A percentile compares a stretch with the other conserved stretches of the same genome.
phyloP scores from a whole-genome alignment of 2,113 vertebrate genomes.

The Okapia johnstoni region DNA sequence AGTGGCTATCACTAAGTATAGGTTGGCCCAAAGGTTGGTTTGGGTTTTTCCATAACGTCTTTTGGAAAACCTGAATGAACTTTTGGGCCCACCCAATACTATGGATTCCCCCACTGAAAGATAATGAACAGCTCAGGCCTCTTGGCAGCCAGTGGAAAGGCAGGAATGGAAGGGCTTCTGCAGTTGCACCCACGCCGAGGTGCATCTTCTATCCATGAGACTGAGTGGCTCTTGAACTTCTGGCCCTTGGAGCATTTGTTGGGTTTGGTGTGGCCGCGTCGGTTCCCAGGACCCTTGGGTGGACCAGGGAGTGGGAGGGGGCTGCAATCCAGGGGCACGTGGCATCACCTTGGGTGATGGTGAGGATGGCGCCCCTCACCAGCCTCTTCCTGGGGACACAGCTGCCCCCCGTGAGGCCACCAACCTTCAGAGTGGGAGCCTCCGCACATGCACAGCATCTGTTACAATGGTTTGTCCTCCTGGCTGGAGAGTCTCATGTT shows the following conservation, averaged over 20 bases:
- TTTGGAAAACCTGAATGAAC: background rate
- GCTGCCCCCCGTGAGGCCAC: rapidly evolving
- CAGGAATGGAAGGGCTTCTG: background rate
- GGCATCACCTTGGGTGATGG: rapidly evolving
- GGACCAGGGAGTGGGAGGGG: constrained; percentile 69
- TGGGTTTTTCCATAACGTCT: background rate
- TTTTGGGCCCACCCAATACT: background rate
- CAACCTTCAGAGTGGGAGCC: background rate
- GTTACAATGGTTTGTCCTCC: background rate
- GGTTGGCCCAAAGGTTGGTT: background rate
- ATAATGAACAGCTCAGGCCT: background rate
- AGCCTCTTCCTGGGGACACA: background rate
- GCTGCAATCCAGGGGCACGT: background rate
- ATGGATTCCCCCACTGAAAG: background rate
- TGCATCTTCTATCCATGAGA: background rate
- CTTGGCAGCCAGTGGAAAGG: background rate
- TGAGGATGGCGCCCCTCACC: background rate
- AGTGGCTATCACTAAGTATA: background rate
- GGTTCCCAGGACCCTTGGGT: constrained; percentile 85
- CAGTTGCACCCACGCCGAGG: background rate
- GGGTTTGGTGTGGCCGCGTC: constrained; percentile 87
- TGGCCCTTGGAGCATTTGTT: constrained; percentile 88
- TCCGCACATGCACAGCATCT: rapidly evolving
- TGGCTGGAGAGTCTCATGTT: rapidly evolving
- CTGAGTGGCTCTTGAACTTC: constrained; percentile 81